Base-by-base conservation (phyloP, 2,888 invertebrate species). In the Diadegma fenestrale region DNA sequence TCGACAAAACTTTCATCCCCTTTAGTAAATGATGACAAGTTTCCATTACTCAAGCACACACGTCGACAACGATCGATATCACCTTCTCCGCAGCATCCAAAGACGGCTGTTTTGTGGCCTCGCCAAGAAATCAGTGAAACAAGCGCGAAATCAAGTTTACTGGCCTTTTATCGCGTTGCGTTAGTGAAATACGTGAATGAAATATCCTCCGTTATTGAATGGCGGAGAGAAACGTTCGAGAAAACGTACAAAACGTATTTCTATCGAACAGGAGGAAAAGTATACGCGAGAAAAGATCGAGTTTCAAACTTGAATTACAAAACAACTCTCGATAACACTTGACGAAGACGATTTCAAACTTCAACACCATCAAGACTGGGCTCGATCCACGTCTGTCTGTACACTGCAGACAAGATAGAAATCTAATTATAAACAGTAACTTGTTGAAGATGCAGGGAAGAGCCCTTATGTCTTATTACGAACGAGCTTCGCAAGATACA, bases 341-440 rank as follows among this genome's bases (percentile, higher is more conserved):
- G 30, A 66, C 43, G 8, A 26, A 33, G 30, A 69, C 48, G 69
- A 48, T 69, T 69, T 30, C 48, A 48, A 69, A 48, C 69, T 69
- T 19, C 69, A 51, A 51, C 69, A 43, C 73, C 30, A 43, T 72
- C 8, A 71, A 73, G 43, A 58, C 30, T 73, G 10, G n/a, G 26
- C 17, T 33, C 43, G n/a, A 54, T 66, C 8, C 54, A 73, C 19
- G 64, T 37, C 8, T 61, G 30, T 22, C 43, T 58, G 41, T 61
- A 69, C 41, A 58, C n/a, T n/a, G n/a, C 72, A 48, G 37, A 26
- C 33, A 37, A 68, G 80, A 81, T 81, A 58, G 45, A 81, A 81
- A 81, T 81, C 75, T 68, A 81, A 81, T 81, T 81, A 81, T 75
- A 61, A 75, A 81, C 45, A 68, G 75, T 81, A 75, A 81, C 80